Evolutionary conservation across 2,113 vertebrate species (phyloP), one percentile per base, ranked within the genome.

Genomic region (Erythrocercus mccallii): DNA sequence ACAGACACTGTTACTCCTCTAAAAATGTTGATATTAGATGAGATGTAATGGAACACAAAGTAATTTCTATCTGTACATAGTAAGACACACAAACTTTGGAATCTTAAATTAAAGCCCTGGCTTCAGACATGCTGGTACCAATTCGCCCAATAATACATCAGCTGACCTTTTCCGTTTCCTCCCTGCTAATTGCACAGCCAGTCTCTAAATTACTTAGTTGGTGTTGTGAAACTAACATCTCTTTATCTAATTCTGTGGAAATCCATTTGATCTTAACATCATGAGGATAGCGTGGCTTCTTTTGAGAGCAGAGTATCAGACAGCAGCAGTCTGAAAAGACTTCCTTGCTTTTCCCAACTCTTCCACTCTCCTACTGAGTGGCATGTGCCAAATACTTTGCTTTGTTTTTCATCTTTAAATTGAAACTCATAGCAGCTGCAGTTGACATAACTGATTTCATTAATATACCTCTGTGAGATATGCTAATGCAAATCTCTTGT

Each of bases 101-200:
- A 65, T 37, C 60, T 77, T 79, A 77, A 66, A 77, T 96, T 79
- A 86, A 86, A 81, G 17, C 87, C 27, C 35, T 85, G 48, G 21
- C 30, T 82, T 90, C 91, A 90, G 86, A 88, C 51, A 27, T 60
- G 27, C 82, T 80, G 79, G 61, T 94, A 88, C 82, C 88, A 88
- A 64, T 90, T 93, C 31, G 82, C 40, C 31, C 80, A 72, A 56
- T 88, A 94, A 86, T 54, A 21, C 31, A 35, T 60, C 74, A 68
- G 15, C 66, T 90, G 82, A 69, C 17, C 48, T 79, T 69, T 72
- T 87, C 50, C 66, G n/a, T 92, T 90, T 95, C 82, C 91, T 93
- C 70, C 48, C 44, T 57, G 30, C 54, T 71, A 90, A 76, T 62
- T 72, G 37, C 57, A 44, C 58, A 82, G 37, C 30, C 82, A 58